A percentile compares a stretch with the other conserved stretches of the same genome.
Evolutionary conservation across 2,113 vertebrate species (phyloP).

Genomic region (Platichthys flesus): DNA sequence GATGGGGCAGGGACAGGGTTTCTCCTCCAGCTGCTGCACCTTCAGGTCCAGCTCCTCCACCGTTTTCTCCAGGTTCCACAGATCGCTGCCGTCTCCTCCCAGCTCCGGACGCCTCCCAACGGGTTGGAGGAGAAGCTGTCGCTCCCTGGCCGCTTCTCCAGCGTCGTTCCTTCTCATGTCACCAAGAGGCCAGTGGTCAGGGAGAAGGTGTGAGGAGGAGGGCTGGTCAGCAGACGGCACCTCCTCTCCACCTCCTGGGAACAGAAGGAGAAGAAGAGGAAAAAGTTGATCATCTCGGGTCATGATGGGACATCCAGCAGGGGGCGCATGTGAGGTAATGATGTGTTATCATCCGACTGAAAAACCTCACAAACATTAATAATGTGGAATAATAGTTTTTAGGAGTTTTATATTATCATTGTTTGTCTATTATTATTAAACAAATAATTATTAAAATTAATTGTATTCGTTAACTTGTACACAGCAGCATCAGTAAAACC

Average conservation of each 20-base stretch:
- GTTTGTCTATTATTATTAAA: too few species aligned
- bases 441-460: too few species aligned
- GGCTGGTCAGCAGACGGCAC: conserved; percentile 64
- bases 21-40: conserved; percentile 63
- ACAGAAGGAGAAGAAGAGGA: background rate
- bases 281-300: background rate
- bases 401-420: too few species aligned
- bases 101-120: conserved; percentile 18
- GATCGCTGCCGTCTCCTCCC: conserved; percentile 56
- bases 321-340: too few species aligned
- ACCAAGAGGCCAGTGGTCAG: background rate
- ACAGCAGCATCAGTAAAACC: too few species aligned
- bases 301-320: too few species aligned
- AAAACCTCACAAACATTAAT: too few species aligned
- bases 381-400: too few species aligned
- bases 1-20: conserved; percentile 49
- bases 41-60: conserved; percentile 67
- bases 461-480: too few species aligned
- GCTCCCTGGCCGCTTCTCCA: conserved; percentile 30
- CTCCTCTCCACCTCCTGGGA: conserved; percentile 55
- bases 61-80: conserved; percentile 72
- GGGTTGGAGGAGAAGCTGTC: conserved; percentile 32
- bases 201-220: conserved; percentile 3
- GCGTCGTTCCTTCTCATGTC: conserved; percentile 9
- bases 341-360: too few species aligned